Evolutionary conservation across 2,113 vertebrate species (phyloP).

Genomic region (Anser cygnoides): DNA sequence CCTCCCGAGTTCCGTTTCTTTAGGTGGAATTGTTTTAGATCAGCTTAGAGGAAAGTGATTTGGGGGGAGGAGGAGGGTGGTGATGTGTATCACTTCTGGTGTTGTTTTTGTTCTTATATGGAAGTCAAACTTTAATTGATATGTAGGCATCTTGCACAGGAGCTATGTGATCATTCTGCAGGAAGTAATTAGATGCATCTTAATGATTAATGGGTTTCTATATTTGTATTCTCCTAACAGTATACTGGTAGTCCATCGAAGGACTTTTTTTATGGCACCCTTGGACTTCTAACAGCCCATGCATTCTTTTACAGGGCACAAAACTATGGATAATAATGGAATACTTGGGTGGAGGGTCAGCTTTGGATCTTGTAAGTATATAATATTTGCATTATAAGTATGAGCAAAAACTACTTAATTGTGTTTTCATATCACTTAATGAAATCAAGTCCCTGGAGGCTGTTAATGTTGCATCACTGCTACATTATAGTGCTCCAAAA

Average conservation of each 20-base stretch:
- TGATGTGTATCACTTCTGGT: not conserved
- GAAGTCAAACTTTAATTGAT: not conserved
- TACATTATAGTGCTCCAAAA: not conserved
- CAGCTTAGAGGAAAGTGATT: not conserved
- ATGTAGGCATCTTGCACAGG: not conserved
- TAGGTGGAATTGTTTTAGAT: not conserved
- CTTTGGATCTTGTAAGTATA: conserved; percentile 80
- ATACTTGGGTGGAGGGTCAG: conserved; percentile 82
- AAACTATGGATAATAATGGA: conserved; percentile 87
- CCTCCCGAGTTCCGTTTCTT: not conserved
- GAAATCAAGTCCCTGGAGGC: not conserved
- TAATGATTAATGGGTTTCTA: not conserved
- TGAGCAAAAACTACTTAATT: not conserved
- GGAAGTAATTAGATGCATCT: not conserved
- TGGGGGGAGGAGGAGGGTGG: not conserved
- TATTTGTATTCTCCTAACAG: not conserved
- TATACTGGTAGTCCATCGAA: not conserved
- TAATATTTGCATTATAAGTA: not conserved
- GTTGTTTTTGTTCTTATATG: not conserved
- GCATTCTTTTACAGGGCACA: conserved; percentile 59
- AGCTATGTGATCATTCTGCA: not conserved
- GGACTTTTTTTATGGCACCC: not conserved
- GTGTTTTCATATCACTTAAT: not conserved
- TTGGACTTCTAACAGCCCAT: not conserved
- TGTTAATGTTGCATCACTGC: not conserved